These are phyloP conservation scores for Pyrocoelia pectoralis DNA, from an alignment of 2,888 invertebrate genomes.

Conservation along the genomic window DNA sequence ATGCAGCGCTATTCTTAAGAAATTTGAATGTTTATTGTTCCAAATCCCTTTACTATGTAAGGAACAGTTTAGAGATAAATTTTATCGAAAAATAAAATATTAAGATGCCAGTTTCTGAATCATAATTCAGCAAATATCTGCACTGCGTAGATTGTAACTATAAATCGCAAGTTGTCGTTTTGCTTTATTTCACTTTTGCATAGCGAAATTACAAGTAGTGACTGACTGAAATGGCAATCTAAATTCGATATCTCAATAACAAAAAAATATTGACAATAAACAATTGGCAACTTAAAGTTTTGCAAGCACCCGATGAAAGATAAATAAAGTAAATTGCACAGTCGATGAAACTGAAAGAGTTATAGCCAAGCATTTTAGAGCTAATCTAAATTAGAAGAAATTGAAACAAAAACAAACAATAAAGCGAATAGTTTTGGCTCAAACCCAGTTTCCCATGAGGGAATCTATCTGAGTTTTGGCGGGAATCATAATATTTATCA, in stretches of 20 bases:
- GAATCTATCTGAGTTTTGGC: constrained; percentile 41
- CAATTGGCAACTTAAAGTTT: too few species aligned
- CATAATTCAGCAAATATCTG: constrained; percentile 6
- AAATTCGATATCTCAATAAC: too few species aligned
- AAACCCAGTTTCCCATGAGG: constrained; percentile 38
- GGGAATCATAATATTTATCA: constrained; percentile 49
- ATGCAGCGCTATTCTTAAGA: too few species aligned
- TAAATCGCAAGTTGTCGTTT: background rate
- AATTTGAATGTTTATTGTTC: too few species aligned
- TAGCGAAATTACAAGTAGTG: background rate
- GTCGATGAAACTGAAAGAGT: background rate
- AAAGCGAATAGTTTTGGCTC: constrained; percentile 33
- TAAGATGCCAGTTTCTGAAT: background rate
- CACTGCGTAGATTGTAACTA: constrained; percentile 3
- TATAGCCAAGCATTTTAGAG: background rate
- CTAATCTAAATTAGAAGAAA: constrained; percentile 7
- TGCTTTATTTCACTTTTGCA: background rate
- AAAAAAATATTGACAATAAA: too few species aligned
- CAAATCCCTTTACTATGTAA: too few species aligned
- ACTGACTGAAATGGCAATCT: too few species aligned
- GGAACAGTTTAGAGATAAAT: background rate
- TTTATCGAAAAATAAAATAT: background rate
- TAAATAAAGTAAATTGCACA: background rate
- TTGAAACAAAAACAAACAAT: constrained; percentile 27
- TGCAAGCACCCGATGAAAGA: background rate